phyloP scores from a whole-genome alignment of 2,888 invertebrate genomes.

The Ceriagrion tenellum region DNA sequence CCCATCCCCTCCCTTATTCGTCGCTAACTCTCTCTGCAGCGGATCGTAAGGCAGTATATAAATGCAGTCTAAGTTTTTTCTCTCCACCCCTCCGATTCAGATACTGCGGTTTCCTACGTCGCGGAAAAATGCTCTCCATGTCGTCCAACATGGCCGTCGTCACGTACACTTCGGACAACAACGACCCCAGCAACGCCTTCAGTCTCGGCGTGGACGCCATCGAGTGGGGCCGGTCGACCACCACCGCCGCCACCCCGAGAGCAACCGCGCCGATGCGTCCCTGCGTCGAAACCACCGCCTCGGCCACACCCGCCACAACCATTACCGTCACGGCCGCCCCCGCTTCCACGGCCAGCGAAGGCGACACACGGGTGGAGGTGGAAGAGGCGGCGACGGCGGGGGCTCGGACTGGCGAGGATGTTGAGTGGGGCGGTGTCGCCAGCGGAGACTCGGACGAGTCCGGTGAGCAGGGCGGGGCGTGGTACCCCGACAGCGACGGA shows the following conservation, averaged over 20 bases:
- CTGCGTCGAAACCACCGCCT: not conserved
- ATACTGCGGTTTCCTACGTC: conserved; percentile 39
- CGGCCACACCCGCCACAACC: too few species aligned
- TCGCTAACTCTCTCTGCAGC: too few species aligned
- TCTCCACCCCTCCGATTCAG: not conserved
- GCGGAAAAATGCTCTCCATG: conserved; percentile 41
- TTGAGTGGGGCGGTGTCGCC: not conserved
- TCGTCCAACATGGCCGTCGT: conserved; percentile 46
- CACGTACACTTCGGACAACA: conserved; percentile 41
- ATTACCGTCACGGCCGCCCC: not conserved
- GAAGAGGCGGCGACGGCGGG: not conserved
- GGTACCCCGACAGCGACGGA: conserved; percentile 4
- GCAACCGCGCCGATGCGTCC: not conserved
- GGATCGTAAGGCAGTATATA: too few species aligned
- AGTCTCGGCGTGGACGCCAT: conserved; percentile 30
- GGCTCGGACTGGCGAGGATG: not conserved
- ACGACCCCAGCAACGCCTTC: conserved; percentile 38
- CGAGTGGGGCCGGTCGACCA: not conserved
- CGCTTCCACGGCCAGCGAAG: not conserved
- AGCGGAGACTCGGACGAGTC: not conserved
- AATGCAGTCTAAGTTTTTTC: not conserved
- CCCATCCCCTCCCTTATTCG: too few species aligned
- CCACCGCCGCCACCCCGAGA: not conserved
- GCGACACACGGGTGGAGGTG: not conserved
- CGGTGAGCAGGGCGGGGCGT: not conserved